Conservation (phyloP, 2,113 vertebrate genomes). For the Epinephelus fuscoguttatus region DNA sequence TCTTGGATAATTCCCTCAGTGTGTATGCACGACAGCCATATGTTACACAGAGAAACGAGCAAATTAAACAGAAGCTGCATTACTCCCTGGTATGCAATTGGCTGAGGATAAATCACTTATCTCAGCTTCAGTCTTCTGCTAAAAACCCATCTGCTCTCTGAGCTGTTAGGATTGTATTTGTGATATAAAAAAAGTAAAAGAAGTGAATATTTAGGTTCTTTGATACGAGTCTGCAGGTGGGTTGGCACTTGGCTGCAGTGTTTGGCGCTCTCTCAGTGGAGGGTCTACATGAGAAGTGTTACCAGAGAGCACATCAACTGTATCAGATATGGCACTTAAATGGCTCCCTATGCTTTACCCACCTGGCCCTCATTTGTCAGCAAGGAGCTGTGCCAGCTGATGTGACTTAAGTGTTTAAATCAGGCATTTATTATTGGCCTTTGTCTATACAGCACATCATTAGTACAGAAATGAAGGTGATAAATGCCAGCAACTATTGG, state of each 20-base stretch:
- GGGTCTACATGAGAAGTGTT: conserved; percentile 71
- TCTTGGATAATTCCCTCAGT: not conserved
- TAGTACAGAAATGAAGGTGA: not conserved
- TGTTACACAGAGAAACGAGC: conserved; percentile 11
- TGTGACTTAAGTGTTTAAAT: conserved; percentile 22
- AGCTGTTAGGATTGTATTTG: not conserved
- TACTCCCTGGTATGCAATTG: not conserved
- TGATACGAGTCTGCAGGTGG: conserved; percentile 4
- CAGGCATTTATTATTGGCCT: not conserved
- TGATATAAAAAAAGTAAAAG: not conserved
- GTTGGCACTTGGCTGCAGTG: not conserved
- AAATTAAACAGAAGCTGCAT: not conserved
- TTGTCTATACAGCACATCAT: not conserved
- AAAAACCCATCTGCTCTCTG: not conserved
- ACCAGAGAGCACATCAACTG: conserved; percentile 72
- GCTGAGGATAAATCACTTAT: not conserved
- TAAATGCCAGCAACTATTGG: not conserved
- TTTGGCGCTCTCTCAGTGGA: not conserved
- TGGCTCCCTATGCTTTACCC: conserved; percentile 73
- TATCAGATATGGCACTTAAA: conserved; percentile 75
- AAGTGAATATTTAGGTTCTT: not conserved
- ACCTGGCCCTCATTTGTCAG: conserved; percentile 76
- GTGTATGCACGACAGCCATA: not conserved
- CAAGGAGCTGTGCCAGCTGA: conserved; percentile 65
- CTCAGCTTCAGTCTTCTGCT: not conserved